phyloP scores from a whole-genome alignment of 2,113 vertebrate genomes.

The Dicrurus megarhynchus region DNA sequence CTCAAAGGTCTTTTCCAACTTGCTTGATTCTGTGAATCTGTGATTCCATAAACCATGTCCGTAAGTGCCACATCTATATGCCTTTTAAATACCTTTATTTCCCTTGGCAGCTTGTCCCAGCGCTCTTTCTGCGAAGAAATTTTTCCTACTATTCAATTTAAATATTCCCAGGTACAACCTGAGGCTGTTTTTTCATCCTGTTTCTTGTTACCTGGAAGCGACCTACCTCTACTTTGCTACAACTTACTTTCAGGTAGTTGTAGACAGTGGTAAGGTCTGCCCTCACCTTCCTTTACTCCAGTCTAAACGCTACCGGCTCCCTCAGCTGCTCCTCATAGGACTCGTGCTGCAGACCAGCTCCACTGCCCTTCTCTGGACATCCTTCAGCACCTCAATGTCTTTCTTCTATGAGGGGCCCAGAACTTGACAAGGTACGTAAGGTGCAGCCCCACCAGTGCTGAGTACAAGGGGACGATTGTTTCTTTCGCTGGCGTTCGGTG shows the following conservation, averaged over 20 bases:
- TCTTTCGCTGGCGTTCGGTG: no score
- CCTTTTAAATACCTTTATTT: neutral
- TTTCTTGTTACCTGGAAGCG: neutral
- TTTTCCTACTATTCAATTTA: neutral
- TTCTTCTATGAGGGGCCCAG: neutral
- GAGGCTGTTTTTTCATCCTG: neutral
- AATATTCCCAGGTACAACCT: neutral
- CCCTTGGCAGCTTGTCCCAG: neutral
- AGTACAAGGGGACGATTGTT: neutral
- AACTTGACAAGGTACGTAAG: neutral
- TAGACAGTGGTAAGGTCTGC: no score
- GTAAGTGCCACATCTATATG: neutral
- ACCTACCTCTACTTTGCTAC: rapidly evolving
- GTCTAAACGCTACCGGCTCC: neutral
- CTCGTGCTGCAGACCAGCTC: neutral
- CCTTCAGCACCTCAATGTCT: neutral
- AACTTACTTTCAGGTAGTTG: neutral
- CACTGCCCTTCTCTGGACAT: neutral
- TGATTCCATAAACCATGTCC: neutral
- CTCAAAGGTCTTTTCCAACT: neutral
- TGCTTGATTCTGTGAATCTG: neutral
- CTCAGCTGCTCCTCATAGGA: neutral
- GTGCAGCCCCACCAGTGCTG: no score
- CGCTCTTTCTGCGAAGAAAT: neutral
- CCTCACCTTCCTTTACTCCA: neutral